phyloP scores from a whole-genome alignment of 2,113 vertebrate genomes.

The Beaufortia kweichowensis region DNA sequence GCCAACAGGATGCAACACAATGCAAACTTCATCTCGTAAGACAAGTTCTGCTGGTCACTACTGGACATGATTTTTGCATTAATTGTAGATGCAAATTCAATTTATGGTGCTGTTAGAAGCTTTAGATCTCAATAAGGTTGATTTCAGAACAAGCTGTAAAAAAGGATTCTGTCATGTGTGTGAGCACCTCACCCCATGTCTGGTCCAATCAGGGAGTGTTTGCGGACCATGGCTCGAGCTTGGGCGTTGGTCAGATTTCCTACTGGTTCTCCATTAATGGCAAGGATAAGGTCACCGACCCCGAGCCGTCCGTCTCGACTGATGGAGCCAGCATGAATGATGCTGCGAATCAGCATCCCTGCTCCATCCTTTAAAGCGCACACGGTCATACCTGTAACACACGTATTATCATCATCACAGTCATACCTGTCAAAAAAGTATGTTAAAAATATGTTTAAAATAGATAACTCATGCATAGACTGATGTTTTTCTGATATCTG shows the following conservation, averaged over 20 bases:
- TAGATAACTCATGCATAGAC: no score
- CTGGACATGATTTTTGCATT: neutral
- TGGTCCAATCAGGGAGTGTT: slow-evolving; percentile 90
- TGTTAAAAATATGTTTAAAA: no score
- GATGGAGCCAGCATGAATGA: slow-evolving; percentile 93
- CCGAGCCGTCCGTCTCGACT: slow-evolving; percentile 89
- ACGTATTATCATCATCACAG: no score
- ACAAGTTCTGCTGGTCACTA: slow-evolving; percentile 19
- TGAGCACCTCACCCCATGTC: slow-evolving; percentile 84
- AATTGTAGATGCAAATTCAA: neutral
- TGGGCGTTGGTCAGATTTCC: slow-evolving; percentile 86
- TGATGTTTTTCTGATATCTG: no score
- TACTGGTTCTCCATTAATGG: slow-evolving; percentile 89
- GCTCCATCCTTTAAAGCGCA: slow-evolving; percentile 87
- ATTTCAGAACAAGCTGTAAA: no score
- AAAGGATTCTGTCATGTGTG: neutral
- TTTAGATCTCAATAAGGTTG: neutral
- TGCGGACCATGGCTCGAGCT: slow-evolving; percentile 89
- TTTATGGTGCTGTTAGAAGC: neutral
- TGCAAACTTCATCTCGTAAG: slow-evolving; percentile 6
- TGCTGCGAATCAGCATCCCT: slow-evolving; percentile 91
- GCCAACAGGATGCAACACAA: slow-evolving; percentile 26
- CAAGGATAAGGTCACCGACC: slow-evolving; percentile 90
- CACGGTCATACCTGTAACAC: slow-evolving; percentile 89
- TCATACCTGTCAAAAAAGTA: no score